Percentiles rank a stretch among this genome's conserved stretches.
Evolutionary conservation across 2,797 vertebrate species (phyloP).

Genomic region (Siniperca scherzeri): DNA sequence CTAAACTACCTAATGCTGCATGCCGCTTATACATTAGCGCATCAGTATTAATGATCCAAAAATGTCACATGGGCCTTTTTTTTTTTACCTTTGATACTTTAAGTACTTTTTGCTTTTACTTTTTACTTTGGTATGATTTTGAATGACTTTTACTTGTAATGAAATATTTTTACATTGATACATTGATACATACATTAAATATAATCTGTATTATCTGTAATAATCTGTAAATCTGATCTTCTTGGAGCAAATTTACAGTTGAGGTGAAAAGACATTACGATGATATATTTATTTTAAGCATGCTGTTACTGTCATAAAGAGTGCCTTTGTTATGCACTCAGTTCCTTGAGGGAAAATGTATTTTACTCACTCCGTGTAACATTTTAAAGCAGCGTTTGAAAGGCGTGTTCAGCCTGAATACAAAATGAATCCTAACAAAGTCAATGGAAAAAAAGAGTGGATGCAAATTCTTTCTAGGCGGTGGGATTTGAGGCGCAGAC

Average conservation of each 20-base stretch:
- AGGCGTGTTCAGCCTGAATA: conserved; percentile 1
- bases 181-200: too few relatives aligned
- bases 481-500: neutral
- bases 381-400: conserved; percentile 15
- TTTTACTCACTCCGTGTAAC: neutral
- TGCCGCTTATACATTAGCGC: neutral
- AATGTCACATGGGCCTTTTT: too few relatives aligned
- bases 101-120: too few relatives aligned
- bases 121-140: neutral
- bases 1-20: neutral
- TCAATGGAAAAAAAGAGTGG: neutral
- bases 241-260: neutral
- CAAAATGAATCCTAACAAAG: neutral
- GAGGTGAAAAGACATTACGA: neutral
- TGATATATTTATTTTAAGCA: neutral
- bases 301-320: neutral
- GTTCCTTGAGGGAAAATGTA: conserved; percentile 9
- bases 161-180: neutral
- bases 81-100: too few relatives aligned
- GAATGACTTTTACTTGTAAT: neutral
- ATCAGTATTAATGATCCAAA: neutral
- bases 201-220: too few relatives aligned
- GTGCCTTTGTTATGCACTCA: conserved; percentile 5
- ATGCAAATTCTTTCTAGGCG: neutral
- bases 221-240: too few relatives aligned